Evolutionary conservation across 2,113 vertebrate genomes (phyloP).

Genomic region (Passer montanus): DNA sequence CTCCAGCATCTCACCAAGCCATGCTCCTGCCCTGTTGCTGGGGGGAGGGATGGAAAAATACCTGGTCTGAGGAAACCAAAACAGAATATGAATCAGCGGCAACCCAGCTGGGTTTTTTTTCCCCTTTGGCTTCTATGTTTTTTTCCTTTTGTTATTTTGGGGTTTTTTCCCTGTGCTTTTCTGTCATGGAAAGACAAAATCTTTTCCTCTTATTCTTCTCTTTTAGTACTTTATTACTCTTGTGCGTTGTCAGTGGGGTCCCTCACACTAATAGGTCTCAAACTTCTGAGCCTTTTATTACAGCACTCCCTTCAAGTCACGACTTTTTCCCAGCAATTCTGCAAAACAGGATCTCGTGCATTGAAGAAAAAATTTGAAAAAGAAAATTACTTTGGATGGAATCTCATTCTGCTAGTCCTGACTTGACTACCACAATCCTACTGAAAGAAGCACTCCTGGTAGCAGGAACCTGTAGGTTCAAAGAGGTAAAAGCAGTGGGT

Average conservation of each 20-base stretch:
- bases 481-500: neutral
- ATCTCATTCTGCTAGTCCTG: neutral
- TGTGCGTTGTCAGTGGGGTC: neutral
- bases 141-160: too few species aligned
- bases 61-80: neutral
- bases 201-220: neutral
- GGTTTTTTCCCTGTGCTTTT: too few species aligned
- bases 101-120: accelerated
- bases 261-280: neutral
- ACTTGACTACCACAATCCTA: neutral
- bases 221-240: neutral
- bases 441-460: neutral
- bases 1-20: neutral
- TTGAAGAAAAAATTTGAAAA: neutral
- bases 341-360: neutral
- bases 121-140: neutral
- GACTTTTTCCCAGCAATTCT: neutral
- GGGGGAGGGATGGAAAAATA: neutral
- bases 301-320: neutral
- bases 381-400: neutral
- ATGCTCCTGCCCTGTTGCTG: neutral
- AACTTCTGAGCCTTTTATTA: neutral
- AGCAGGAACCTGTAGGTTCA: neutral
- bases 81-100: neutral
- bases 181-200: neutral